Evolutionary conservation across 2,888 invertebrate species (phyloP).

Genomic region (Apantesis nais): DNA sequence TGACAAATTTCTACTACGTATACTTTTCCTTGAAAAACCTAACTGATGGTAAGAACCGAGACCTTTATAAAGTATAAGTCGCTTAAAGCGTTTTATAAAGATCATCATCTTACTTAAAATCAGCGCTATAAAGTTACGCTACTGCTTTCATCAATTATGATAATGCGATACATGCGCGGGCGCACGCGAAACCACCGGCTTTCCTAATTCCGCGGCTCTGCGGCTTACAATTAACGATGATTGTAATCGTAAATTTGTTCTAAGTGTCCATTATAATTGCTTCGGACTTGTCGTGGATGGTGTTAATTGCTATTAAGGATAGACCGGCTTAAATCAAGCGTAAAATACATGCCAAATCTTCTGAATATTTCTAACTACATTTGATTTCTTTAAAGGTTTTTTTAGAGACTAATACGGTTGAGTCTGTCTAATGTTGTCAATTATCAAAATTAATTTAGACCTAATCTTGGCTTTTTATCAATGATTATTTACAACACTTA

Average conservation of each 20-base stretch:
- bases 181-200: slow-evolving; percentile 65
- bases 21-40: neutral
- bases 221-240: slow-evolving; percentile 43
- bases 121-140: slow-evolving; percentile 46
- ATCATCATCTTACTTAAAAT: slow-evolving; percentile 35
- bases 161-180: slow-evolving; percentile 59
- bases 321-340: neutral
- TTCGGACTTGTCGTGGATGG: slow-evolving; percentile 36
- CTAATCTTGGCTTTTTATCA: no score
- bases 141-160: slow-evolving; percentile 83
- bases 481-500: no score
- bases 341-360: neutral
- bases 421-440: no score
- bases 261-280: slow-evolving; percentile 42
- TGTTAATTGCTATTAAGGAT: slow-evolving; percentile 21
- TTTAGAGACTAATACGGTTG: no score
- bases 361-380: neutral
- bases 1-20: no score
- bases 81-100: neutral
- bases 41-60: neutral
- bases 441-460: no score
- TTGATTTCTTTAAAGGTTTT: slow-evolving; percentile 11
- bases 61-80: no score
- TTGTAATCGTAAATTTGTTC: slow-evolving; percentile 55
- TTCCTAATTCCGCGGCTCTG: slow-evolving; percentile 69